These are phyloP conservation scores for Trichopoda pennipes DNA, from an alignment of 2,888 invertebrate species.

Conservation along the genomic window DNA sequence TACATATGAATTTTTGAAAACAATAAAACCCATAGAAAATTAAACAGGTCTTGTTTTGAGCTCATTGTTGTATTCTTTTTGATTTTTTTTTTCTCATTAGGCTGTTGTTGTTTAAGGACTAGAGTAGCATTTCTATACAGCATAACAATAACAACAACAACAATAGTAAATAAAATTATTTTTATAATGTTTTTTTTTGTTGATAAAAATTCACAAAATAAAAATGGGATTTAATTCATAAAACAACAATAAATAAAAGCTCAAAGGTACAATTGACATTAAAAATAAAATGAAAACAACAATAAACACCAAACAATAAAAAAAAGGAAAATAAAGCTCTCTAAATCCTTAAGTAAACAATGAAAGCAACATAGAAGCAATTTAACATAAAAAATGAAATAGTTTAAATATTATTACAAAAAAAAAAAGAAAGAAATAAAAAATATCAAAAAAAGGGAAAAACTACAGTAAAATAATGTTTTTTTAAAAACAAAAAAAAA, in stretches of 20 bases:
- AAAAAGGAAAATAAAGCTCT: not conserved
- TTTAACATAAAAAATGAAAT: conserved; percentile 9
- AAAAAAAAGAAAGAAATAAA: no score
- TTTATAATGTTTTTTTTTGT: conserved; percentile 6
- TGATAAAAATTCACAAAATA: not conserved
- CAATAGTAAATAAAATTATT: conserved; percentile 6
- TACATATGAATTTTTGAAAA: not conserved
- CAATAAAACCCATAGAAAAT: not conserved
- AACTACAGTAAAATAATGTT: no score
- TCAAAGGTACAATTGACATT: conserved; percentile 66
- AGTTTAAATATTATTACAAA: no score
- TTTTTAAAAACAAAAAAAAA: no score
- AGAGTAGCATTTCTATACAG: conserved; percentile 31
- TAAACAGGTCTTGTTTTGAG: conserved; percentile 15
- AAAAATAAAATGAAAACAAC: conserved; percentile 15
- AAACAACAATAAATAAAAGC: conserved; percentile 57
- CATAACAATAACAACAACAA: conserved; percentile 9
- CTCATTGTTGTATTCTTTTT: conserved; percentile 6
- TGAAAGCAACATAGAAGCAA: conserved; percentile 14
- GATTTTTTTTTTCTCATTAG: not conserved
- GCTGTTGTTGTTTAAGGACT: conserved; percentile 3
- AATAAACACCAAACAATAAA: conserved; percentile 33
- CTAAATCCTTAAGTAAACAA: conserved; percentile 18
- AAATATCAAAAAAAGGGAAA: no score
- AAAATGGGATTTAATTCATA: conserved; percentile 20